Conservation (phyloP, 2,113 vertebrate species). For the Canis aureus region DNA sequence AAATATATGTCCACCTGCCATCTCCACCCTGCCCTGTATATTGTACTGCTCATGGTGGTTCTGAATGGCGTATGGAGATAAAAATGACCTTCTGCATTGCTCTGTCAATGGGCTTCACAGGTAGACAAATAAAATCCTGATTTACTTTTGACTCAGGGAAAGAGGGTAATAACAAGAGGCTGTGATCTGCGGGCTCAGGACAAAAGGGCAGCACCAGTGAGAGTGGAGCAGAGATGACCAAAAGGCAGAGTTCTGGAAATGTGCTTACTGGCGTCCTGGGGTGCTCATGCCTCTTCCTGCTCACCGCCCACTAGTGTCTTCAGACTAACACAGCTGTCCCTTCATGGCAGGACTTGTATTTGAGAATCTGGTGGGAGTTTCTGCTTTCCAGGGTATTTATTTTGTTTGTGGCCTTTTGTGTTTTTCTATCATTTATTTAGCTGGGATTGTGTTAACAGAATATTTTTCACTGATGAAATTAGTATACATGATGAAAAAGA, state of each 20-base stretch:
- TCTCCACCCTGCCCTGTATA: fast-evolving
- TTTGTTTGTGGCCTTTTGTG: not conserved
- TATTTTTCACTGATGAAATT: not conserved
- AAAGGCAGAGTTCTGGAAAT: constrained; percentile 42
- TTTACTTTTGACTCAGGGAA: not conserved
- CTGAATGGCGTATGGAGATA: not conserved
- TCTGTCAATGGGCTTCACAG: not conserved
- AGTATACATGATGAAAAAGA: not conserved
- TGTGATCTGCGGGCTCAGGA: not conserved
- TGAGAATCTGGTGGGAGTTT: constrained; percentile 22
- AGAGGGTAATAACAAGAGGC: not conserved
- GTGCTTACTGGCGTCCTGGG: not conserved
- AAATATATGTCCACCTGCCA: not conserved
- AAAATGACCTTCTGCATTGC: not conserved
- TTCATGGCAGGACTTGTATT: not conserved
- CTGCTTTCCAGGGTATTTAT: not conserved
- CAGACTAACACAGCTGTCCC: constrained; percentile 47
- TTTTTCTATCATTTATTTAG: constrained; percentile 27
- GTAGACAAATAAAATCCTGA: not conserved
- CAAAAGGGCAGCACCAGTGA: not conserved
- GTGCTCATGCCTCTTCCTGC: not conserved
- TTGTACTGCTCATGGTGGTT: not conserved
- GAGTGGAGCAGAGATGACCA: not conserved
- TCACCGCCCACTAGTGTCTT: not conserved
- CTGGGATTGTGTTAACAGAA: not conserved